Evolutionary conservation across 1,140 invertebrate species (phyloP).

Genomic region (Carcinoscorpius rotundicauda): DNA sequence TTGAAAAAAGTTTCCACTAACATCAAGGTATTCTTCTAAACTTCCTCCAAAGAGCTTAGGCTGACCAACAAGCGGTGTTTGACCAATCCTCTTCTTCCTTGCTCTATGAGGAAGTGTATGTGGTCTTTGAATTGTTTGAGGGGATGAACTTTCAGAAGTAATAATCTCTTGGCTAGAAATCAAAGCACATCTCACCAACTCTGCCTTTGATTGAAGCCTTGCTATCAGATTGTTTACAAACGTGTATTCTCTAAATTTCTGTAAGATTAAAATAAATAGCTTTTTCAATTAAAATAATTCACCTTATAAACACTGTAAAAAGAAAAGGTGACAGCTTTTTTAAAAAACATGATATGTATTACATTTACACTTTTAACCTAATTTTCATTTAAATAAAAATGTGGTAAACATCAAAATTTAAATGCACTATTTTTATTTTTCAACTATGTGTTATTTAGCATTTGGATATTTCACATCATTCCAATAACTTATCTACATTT

Average conservation of each 20-base stretch:
- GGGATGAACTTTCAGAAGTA: constrained; percentile 5
- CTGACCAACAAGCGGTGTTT: constrained; percentile 54
- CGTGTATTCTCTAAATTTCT: constrained; percentile 92
- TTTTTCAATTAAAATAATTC: too few species aligned
- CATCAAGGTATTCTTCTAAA: constrained; percentile 74
- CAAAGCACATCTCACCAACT: constrained; percentile 61
- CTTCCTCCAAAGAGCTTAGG: constrained; percentile 85
- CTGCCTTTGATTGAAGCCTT: constrained; percentile 73
- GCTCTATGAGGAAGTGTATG: constrained; percentile 39
- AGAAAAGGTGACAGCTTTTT: too few species aligned
- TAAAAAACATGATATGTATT: too few species aligned
- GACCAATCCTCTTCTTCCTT: constrained; percentile 56
- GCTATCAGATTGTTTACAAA: constrained; percentile 80
- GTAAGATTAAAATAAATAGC: constrained; percentile 24
- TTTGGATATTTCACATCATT: too few species aligned
- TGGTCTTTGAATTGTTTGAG: not conserved
- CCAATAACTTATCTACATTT: too few species aligned
- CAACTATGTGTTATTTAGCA: too few species aligned
- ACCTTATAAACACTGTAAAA: too few species aligned
- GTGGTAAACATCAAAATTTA: too few species aligned
- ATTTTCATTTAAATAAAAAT: too few species aligned
- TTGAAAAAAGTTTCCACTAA: constrained; percentile 19
- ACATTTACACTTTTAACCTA: too few species aligned
- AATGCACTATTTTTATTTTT: too few species aligned
- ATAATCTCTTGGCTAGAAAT: not conserved